A percentile compares a stretch with the other conserved stretches of the same genome.
phyloP scores from a whole-genome alignment of 2,888 invertebrate species.

The Caenorhabditis sp. region DNA sequence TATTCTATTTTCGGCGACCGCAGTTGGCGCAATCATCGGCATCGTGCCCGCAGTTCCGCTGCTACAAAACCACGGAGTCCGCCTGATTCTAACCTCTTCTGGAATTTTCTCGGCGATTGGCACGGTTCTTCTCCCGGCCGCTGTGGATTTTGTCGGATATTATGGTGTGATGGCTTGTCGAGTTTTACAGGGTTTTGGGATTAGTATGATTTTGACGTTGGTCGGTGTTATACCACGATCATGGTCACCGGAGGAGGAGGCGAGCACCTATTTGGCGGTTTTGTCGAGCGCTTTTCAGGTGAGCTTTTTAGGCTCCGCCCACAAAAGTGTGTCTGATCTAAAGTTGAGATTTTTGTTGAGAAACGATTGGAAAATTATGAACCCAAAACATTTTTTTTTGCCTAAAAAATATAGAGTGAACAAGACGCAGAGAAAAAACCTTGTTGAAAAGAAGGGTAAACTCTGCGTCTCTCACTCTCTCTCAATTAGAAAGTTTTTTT shows the following conservation, averaged over 20 bases:
- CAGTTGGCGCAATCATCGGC: constrained; percentile 26
- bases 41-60: constrained; percentile 29
- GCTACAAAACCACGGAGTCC: constrained; percentile 19
- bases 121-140: constrained; percentile 32
- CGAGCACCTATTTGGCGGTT: constrained; percentile 30
- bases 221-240: constrained; percentile 27
- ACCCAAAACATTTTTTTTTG: no score
- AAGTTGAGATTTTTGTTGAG: no score
- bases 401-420: no score
- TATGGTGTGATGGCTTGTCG: constrained; percentile 20
- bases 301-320: no score
- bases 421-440: no score
- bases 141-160: constrained; percentile 21
- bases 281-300: constrained; percentile 19
- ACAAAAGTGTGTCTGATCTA: no score
- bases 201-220: constrained; percentile 23
- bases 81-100: constrained; percentile 11
- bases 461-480: no score
- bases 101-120: constrained; percentile 24
- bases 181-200: constrained; percentile 32
- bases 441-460: no score
- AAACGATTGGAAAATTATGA: no score
- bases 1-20: constrained; percentile 29
- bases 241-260: constrained; percentile 30
- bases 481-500: no score